A percentile compares a stretch with the other conserved stretches of the same genome.
phyloP scores from a whole-genome alignment of 2,888 invertebrate genomes.

The Thereva unica region DNA sequence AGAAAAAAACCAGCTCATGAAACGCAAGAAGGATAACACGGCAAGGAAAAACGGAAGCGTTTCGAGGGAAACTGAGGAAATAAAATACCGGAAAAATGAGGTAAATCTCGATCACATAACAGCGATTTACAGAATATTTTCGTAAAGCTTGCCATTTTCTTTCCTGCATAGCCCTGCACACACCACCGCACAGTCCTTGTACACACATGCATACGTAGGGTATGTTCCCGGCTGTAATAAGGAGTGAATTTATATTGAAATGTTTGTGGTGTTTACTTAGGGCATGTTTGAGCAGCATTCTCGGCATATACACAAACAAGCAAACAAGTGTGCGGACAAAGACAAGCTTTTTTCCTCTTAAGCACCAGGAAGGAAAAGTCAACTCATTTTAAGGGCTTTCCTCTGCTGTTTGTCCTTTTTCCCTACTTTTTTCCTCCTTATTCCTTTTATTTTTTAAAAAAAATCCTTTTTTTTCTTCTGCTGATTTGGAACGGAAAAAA shows the following conservation, averaged over 20 bases:
- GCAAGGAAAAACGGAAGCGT: not conserved
- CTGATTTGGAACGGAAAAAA: too few species aligned
- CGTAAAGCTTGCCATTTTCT: too few species aligned
- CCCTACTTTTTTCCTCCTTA: too few species aligned
- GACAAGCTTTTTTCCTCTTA: not conserved
- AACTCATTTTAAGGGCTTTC: conserved; percentile 12
- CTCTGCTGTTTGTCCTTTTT: too few species aligned
- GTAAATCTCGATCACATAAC: conserved; percentile 24
- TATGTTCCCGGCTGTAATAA: not conserved
- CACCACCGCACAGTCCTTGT: too few species aligned
- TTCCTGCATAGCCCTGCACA: too few species aligned
- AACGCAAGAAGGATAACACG: too few species aligned
- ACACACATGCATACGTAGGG: too few species aligned
- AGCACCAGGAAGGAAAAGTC: conserved; percentile 5
- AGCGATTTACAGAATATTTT: conserved; percentile 13
- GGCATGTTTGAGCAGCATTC: not conserved
- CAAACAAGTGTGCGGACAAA: conserved; percentile 7
- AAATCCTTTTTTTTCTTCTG: too few species aligned
- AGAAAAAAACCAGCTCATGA: too few species aligned
- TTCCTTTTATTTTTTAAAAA: too few species aligned
- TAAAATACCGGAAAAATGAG: conserved; percentile 20
- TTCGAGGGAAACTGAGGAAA: conserved; percentile 10
- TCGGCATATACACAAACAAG: not conserved
- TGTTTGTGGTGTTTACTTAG: conserved; percentile 19
- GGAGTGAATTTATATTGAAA: not conserved